Conservation (phyloP, 2,888 invertebrate genomes). For the Parnassius orleans region DNA sequence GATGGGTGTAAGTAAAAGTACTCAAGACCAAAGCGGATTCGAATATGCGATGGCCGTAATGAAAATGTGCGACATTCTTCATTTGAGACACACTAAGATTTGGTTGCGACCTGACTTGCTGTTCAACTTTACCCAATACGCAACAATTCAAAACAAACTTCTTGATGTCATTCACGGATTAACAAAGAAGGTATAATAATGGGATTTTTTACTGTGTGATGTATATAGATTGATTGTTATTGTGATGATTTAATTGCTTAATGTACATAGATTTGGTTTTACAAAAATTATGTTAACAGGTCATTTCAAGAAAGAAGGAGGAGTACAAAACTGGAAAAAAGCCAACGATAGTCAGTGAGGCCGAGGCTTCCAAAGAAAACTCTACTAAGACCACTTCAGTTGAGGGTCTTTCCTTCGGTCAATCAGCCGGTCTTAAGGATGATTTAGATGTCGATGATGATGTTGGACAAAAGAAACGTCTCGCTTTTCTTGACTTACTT, state of each 20-base stretch:
- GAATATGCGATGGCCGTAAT: slow-evolving; percentile 94
- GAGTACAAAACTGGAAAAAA: slow-evolving; percentile 85
- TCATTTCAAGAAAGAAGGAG: slow-evolving; percentile 87
- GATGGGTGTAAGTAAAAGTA: slow-evolving; percentile 92
- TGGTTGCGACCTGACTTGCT: slow-evolving; percentile 89
- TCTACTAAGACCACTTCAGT: slow-evolving; percentile 66
- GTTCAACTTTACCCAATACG: slow-evolving; percentile 88
- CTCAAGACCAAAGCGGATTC: slow-evolving; percentile 89
- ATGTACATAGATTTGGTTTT: no score
- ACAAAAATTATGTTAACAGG: slow-evolving; percentile 48
- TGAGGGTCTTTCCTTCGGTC: slow-evolving; percentile 86
- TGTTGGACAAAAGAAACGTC: slow-evolving; percentile 89
- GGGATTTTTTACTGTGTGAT: no score
- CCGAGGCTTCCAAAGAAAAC: slow-evolving; percentile 38
- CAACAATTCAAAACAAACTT: slow-evolving; percentile 87
- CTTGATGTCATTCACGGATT: slow-evolving; percentile 89
- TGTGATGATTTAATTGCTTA: no score
- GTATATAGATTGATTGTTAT: no score
- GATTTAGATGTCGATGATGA: slow-evolving; percentile 91
- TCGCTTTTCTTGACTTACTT: slow-evolving; percentile 93
- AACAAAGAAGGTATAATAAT: slow-evolving; percentile 84
- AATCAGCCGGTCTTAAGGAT: slow-evolving; percentile 87
- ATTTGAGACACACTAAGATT: slow-evolving; percentile 89
- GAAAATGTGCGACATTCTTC: slow-evolving; percentile 94
- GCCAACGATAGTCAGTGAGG: slow-evolving; percentile 47